Evolutionary conservation across 2,113 vertebrate species (phyloP).

Genomic region (Eclectus roratus): DNA sequence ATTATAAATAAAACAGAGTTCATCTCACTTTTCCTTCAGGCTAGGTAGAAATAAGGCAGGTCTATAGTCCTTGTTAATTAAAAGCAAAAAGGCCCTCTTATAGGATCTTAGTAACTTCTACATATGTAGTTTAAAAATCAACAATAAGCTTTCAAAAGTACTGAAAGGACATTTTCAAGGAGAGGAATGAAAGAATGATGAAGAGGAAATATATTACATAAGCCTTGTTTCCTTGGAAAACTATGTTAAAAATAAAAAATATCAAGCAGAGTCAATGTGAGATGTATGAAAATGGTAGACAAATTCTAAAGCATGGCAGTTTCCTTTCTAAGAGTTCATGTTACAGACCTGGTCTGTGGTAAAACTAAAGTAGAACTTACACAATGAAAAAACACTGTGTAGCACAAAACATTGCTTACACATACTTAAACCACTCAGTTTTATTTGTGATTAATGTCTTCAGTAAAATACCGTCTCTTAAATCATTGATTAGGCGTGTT

Average conservation of each 20-base stretch:
- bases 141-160: neutral
- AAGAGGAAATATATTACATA: neutral
- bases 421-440: neutral
- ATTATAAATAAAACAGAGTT: neutral
- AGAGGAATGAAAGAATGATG: neutral
- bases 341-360: neutral
- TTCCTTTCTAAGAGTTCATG: neutral
- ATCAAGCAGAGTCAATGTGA: neutral
- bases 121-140: neutral
- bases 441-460: neutral
- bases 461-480: neutral
- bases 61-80: neutral
- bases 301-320: neutral
- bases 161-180: neutral
- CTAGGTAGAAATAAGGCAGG: neutral
- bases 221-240: neutral
- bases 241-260: neutral
- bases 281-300: neutral
- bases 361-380: neutral
- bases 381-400: rapidly evolving
- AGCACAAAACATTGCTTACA: neutral
- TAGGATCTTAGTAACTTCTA: neutral
- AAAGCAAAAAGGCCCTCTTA: neutral
- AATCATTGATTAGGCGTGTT: rapidly evolving
- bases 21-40: neutral